phyloP scores from a whole-genome alignment of 2,113 vertebrate genomes.

The Zosterops hypoxanthus region DNA sequence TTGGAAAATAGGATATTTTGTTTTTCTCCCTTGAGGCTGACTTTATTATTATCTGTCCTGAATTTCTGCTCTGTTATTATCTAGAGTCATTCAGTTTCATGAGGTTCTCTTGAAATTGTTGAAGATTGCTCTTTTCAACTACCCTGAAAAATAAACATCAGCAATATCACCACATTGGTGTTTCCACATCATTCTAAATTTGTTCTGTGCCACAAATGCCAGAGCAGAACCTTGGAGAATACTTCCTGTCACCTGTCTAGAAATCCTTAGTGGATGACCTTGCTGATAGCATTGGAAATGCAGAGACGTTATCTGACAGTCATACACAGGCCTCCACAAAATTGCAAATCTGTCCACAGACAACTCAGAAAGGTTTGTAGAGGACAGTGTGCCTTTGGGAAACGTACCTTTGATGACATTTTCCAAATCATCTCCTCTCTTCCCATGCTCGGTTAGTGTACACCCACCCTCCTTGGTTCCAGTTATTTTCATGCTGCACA shows the following conservation, averaged over 20 bases:
- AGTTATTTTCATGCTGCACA: not conserved
- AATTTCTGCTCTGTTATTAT: not conserved
- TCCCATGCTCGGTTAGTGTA: not conserved
- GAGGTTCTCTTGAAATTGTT: not conserved
- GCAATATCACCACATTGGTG: not conserved
- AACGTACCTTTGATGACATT: not conserved
- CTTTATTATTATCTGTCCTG: not conserved
- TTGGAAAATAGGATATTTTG: not conserved
- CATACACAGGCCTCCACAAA: not conserved
- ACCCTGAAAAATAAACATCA: not conserved
- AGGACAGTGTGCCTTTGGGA: not conserved
- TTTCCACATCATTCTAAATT: not conserved
- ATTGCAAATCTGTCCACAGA: not conserved
- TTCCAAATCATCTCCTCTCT: not conserved
- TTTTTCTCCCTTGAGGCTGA: not conserved
- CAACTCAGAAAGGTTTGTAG: not conserved
- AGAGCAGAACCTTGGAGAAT: not conserved
- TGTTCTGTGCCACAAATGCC: not conserved
- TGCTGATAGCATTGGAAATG: not conserved
- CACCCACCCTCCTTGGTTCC: not conserved
- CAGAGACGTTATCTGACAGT: not conserved
- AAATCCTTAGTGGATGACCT: not conserved
- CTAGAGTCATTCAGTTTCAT: not conserved
- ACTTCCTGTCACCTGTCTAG: not conserved
- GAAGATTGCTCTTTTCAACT: not conserved